Base-by-base conservation (phyloP, 2,888 invertebrate genomes). In the Ochropacha duplaris region DNA sequence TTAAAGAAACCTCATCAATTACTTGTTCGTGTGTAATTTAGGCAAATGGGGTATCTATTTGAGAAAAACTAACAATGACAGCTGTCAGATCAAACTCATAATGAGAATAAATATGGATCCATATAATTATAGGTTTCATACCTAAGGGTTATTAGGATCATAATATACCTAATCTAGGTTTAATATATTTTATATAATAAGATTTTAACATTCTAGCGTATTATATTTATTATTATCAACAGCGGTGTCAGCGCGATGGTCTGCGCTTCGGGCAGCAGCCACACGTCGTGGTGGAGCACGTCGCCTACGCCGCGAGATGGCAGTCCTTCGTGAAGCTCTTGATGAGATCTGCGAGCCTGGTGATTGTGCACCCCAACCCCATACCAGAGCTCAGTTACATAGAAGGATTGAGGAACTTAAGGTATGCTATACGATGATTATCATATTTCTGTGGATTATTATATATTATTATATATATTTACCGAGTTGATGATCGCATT, bases 341-440 rank as follows among this genome's bases (percentile, higher is more conserved):
- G 92, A 94, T 60, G 94, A 94, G 57, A 87, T 95, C 69, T 95
- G 95, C 80, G 94, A 94, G 74, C 94, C 94, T 78, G 84, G 94
- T 72, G 81, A 95, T 93, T 88, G 93, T 88, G 84, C 94, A 76
- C 94, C 79, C 65, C 94, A 90, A 81, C 94, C 83, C 76, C 94
- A 86, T 76, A 93, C 84, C 67, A 92, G 80, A 71, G 93, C 88
- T 6, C 92, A 92, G 71, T 71, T 92, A 49, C 87, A 90, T 58
- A 83, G 91, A 54, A 84, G 92, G 55, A 92, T 92, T 62, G 92
- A 92, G 58, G 92, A 92, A 66, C 74, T 92, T 9, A 92, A 92
- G 88, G 92, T 90, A 57, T n/a, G n/a, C n/a, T n/a, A n/a, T n/a
- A n/a, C n/a, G n/a, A n/a, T n/a, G n/a, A n/a, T n/a, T n/a, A n/a